Conservation (phyloP, 2,797 vertebrate species). For the Acanthiza pusilla region DNA sequence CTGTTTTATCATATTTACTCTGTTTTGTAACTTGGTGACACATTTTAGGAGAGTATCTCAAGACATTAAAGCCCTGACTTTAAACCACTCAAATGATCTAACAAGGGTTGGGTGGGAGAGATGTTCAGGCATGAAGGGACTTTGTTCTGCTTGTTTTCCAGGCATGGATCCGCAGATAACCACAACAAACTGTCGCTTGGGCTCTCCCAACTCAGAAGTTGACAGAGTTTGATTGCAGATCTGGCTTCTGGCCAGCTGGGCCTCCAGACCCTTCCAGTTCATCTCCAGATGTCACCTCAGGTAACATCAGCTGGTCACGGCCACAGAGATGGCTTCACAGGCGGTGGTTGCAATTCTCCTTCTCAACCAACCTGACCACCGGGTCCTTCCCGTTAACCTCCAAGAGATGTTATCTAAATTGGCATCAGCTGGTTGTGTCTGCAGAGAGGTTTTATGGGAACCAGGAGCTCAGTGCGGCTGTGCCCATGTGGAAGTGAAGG, state of each 20-base stretch:
- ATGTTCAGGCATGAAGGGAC: not conserved
- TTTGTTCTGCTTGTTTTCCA: not conserved
- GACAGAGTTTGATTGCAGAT: not conserved
- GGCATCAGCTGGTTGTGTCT: not conserved
- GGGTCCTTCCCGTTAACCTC: not conserved
- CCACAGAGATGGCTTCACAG: not conserved
- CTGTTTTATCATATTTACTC: not conserved
- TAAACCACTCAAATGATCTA: not conserved
- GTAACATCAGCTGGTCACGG: not conserved
- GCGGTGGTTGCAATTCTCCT: not conserved
- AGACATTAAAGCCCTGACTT: not conserved
- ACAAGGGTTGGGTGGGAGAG: not conserved
- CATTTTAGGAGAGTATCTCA: rapidly evolving
- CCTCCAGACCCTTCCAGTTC: not conserved
- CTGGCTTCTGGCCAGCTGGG: not conserved
- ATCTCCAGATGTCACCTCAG: not conserved
- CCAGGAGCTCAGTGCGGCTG: not conserved
- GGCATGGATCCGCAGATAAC: not conserved
- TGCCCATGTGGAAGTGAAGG: conserved; percentile 44
- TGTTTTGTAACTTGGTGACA: not conserved
- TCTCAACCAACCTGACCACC: not conserved
- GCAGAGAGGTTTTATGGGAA: conserved; percentile 32
- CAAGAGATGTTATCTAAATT: not conserved
- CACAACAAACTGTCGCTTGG: not conserved
- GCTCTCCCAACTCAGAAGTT: not conserved